A percentile compares a stretch with the other conserved stretches of the same genome.
Evolutionary conservation across 2,113 vertebrate species (phyloP).

Genomic region (Dasyurus viverrinus): DNA sequence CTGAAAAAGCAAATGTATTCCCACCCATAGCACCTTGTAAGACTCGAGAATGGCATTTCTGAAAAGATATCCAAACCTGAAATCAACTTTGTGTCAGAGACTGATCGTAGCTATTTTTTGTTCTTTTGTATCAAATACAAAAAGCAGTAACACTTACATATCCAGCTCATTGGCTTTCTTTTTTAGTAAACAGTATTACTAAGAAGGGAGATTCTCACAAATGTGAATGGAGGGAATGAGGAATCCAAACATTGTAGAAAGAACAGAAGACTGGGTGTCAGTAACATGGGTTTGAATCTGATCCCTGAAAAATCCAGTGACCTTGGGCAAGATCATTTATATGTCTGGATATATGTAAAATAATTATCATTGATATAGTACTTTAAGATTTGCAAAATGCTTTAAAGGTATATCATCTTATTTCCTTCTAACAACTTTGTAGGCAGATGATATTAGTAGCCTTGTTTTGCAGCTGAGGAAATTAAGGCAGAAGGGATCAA

Average conservation of each 20-base stretch:
- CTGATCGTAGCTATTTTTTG: background rate
- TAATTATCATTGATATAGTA: background rate
- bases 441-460: background rate
- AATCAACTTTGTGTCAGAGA: conserved; percentile 29
- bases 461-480: background rate
- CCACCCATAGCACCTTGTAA: conserved; percentile 61
- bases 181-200: background rate
- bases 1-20: conserved; percentile 75
- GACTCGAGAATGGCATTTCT: conserved; percentile 56
- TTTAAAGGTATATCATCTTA: background rate
- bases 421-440: background rate
- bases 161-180: background rate
- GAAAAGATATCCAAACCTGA: conserved; percentile 50
- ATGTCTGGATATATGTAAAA: background rate
- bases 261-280: background rate
- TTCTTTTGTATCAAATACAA: background rate
- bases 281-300: background rate
- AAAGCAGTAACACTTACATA: background rate
- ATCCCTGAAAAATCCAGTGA: background rate
- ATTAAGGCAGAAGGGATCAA: background rate
- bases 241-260: background rate
- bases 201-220: background rate
- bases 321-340: background rate
- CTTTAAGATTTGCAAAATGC: background rate
- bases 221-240: background rate